Evolutionary conservation across 2,113 vertebrate genomes (phyloP), one percentile per base, ranked within the genome.

Genomic region (Chrysochloris asiatica): DNA sequence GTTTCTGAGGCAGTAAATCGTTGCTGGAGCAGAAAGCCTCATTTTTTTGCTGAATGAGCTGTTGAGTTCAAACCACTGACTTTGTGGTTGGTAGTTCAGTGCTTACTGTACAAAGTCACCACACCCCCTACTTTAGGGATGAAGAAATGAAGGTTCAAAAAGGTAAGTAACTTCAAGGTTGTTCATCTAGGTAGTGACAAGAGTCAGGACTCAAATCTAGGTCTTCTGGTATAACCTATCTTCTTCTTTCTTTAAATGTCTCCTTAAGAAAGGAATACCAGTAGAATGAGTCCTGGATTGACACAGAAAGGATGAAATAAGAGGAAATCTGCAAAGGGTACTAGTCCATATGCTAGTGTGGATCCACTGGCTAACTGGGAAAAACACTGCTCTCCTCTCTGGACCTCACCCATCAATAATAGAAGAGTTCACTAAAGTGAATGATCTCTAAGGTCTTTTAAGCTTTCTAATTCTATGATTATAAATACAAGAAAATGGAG

Each of bases 371-470:
- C 78, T 79, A 65, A 3, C 3, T 8, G 28, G 65, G 69, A 13
- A 80, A 89, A 85, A 81, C 36, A 50, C 36, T 72, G 30, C 48
- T 91, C 43, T 28, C n/a, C n/a, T 88, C 24, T 92, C 41, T 63
- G 38, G 4, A 52, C 43, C 50, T 84, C 71, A 28, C 8, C 14
- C 26, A 3, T 43, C 72, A 88, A 86, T n/a, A n/a, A n/a, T 63
- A 76, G 41, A 73, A 72, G 17, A 73, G 10, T 63, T 63, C 59
- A 6, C 2, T 75, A 17, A 89, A 77, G 22, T 93, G 36, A 12
- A 91, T 45, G n/a, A 52, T 59, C 48, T 78, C 26, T 86, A 28
- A 61, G 26, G n/a, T 63, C 69, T 92, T 93, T 84, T 73, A 92
- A 83, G 65, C 24, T 86, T 85, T 89, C 48, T 52, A n/a, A n/a